Evolutionary conservation across 2,797 vertebrate species (phyloP), one percentile per base, ranked within the genome.

Genomic region (Amniataba percoides): DNA sequence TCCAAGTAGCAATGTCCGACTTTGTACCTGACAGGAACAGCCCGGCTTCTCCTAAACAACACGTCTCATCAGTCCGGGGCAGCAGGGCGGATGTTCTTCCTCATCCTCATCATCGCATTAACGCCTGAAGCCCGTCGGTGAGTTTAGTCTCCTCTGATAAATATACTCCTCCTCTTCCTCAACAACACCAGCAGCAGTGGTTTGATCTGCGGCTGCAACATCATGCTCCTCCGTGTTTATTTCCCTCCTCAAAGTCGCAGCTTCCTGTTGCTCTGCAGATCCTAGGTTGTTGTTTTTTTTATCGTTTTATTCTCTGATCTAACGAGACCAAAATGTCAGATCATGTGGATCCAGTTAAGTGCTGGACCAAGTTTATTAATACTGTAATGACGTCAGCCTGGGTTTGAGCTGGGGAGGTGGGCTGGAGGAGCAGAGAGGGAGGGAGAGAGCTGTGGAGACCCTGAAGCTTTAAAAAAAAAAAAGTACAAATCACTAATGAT

Each of bases 111-210:
- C 70, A 19, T 80, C 81, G 25, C 70, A 27, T 3, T 61, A 40
- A 70, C 66, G 23, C 67, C 79, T 63, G 84, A 84, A 83, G 75
- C 5, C 73, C 40, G 72, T 78, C 45, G 93, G 94, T 95, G 87
- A 94, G 94, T 93, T 74, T 61, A 3, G 23, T 21, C 51, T 12
- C 34, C 5, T 1, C 25, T n/a, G 4, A 18, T 9, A 2, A 48
- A 49, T 5, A 25, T 59, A n/a, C 39, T 69, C 34, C 21, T 31
- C 27, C 27, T 31, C 27, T 31, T 31, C 27, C 27, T 31, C 27
- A 31, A 31, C 27, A 31, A 39, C 12, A 7, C 9, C 6, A 52
- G 53, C 42, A 16, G n/a, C 59, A 18, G 52, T 8, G 18, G 51
- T 18, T 34, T 74, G 5, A 46, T 69, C 9, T 46, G 25, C 56